Evolutionary conservation across 2,113 vertebrate genomes (phyloP), one percentile per base, ranked within the genome.

Genomic region (Otocyon megalotis): DNA sequence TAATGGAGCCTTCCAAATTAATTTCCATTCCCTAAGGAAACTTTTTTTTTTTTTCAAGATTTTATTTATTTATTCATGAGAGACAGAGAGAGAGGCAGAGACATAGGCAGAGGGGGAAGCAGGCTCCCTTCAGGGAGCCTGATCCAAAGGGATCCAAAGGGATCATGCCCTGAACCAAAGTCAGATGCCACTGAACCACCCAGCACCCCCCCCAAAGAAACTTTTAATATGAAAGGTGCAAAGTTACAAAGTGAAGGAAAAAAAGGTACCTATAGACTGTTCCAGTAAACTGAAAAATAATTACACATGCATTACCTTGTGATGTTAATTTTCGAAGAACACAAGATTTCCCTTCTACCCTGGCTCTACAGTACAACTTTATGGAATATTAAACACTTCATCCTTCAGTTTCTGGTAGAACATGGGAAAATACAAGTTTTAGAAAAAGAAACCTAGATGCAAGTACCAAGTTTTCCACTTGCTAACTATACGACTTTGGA

Each of bases 1-100:
- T 62, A 65, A 58, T 37, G 69, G n/a, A 87, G 87, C n/a, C 37
- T 81, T 77, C 80, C 32, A 58, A 95, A 91, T 90, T 93, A 80
- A 92, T 71, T 87, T 71, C 91, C 62, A 82, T 62, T 91, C 96
- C 93, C 92, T 96, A 91, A 53, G 96, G 90, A 71, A 96, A 79
- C 50, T 94, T 95, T 81, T 80, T 43, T 81, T 80, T 43, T 37
- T 43, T 43, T 43, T 43, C 43, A 43, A 43, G 43, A 43, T 43
- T 43, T 43, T 43, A 43, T 43, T 6, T 43, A 43, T 43, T 43
- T 43, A 43, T 43, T 43, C 43, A 43, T 6, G 43, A 43, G 43
- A 43, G 43, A 43, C 5, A 43, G 43, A 43, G 43, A 43, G 43
- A 43, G 43, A 43, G 43, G 43, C 43, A 43, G 43, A 43, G 43